These are phyloP conservation scores for Cylloceria caligata DNA, from an alignment of 2,888 invertebrate species.

Conservation along the genomic window DNA sequence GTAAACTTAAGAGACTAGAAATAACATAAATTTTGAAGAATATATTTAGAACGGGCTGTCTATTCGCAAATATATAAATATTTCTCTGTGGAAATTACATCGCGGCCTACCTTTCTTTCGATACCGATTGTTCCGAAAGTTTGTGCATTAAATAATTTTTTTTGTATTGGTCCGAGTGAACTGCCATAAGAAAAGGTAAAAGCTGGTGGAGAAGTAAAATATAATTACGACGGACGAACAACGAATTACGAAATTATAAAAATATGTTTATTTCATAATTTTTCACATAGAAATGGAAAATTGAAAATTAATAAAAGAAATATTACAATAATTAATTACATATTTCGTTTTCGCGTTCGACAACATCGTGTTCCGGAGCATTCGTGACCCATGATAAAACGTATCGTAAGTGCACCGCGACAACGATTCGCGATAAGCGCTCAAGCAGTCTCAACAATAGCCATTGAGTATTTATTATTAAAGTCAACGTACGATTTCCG, in stretches of 20 bases:
- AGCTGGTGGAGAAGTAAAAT: constrained; percentile 50
- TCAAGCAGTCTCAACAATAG: constrained; percentile 28
- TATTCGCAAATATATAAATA: neutral
- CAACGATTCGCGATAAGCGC: constrained; percentile 13
- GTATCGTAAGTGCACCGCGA: neutral
- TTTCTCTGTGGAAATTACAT: neutral
- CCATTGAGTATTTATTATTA: constrained; percentile 24
- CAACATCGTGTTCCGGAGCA: constrained; percentile 55
- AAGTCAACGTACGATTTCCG: constrained; percentile 48
- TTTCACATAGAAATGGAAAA: constrained; percentile 58
- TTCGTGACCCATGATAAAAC: neutral
- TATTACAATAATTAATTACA: constrained; percentile 43
- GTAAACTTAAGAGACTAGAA: neutral
- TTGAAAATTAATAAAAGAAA: constrained; percentile 32
- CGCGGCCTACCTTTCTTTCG: too few relatives aligned
- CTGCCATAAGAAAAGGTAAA: constrained; percentile 21
- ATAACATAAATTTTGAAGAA: neutral
- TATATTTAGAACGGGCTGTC: too few relatives aligned
- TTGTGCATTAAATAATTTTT: neutral
- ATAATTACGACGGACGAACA: constrained; percentile 72
- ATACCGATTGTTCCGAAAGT: neutral
- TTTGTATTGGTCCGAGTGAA: neutral
- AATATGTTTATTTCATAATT: constrained; percentile 76
- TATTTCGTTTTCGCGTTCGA: constrained; percentile 71
- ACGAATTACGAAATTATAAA: constrained; percentile 75